phyloP scores from a whole-genome alignment of 2,113 vertebrate genomes.

The Erythrocercus mccallii region DNA sequence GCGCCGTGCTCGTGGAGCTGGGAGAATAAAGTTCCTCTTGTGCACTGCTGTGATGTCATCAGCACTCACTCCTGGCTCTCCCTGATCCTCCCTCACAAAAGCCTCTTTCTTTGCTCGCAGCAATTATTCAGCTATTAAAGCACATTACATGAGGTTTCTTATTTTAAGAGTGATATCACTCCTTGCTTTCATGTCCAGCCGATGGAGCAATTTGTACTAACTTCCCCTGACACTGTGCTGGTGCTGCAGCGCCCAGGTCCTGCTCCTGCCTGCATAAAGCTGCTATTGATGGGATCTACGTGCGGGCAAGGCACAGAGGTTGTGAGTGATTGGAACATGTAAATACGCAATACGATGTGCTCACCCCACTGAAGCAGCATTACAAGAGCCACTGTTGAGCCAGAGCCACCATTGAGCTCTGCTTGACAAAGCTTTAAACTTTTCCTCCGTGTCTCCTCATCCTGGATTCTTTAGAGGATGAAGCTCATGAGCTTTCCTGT shows the following conservation, averaged over 20 bases:
- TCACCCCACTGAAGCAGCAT: background rate
- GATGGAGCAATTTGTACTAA: slow-evolving; percentile 71
- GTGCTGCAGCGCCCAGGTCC: slow-evolving; percentile 62
- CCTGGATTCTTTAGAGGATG: background rate
- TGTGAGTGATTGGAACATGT: slow-evolving; percentile 27
- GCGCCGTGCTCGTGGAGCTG: slow-evolving; percentile 40
- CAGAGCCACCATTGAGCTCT: background rate
- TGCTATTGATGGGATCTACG: slow-evolving; percentile 63
- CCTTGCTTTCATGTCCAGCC: slow-evolving; percentile 72
- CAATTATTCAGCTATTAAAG: slow-evolving; percentile 80
- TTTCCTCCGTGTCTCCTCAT: background rate
- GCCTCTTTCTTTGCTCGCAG: slow-evolving; percentile 71
- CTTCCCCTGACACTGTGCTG: slow-evolving; percentile 72
- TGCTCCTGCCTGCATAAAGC: slow-evolving; percentile 68
- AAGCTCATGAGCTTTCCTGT: background rate
- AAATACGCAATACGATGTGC: background rate
- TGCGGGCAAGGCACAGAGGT: background rate
- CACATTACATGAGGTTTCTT: slow-evolving; percentile 79
- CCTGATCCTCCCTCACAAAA: slow-evolving; percentile 69
- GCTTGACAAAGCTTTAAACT: background rate
- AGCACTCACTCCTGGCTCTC: slow-evolving; percentile 72
- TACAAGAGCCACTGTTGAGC: background rate
- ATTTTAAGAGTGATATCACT: slow-evolving; percentile 79
- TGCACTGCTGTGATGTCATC: slow-evolving; percentile 83
- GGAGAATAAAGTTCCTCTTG: slow-evolving; percentile 85